Evolutionary conservation across 2,888 invertebrate genomes (phyloP).

Genomic region (Panzeria rudis): DNA sequence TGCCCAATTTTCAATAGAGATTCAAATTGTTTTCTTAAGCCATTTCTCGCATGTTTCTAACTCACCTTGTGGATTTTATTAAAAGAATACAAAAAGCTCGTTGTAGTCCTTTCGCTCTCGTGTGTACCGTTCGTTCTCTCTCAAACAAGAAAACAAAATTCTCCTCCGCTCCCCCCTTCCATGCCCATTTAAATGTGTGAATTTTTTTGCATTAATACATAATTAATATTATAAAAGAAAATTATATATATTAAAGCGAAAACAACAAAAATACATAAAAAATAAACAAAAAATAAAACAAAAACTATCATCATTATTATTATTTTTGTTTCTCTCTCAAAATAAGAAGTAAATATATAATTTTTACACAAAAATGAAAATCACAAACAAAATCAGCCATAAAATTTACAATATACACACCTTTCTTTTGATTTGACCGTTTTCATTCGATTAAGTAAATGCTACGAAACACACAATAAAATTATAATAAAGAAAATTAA

Average conservation of each 20-base stretch:
- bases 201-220: constrained; percentile 81
- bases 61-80: constrained; percentile 48
- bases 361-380: constrained; percentile 63
- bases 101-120: constrained; percentile 57
- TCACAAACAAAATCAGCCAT: constrained; percentile 69
- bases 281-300: constrained; percentile 53
- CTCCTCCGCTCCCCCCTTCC: constrained; percentile 53
- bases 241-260: constrained; percentile 76
- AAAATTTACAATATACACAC: constrained; percentile 54
- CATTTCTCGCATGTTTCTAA: constrained; percentile 10
- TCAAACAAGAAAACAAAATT: constrained; percentile 46
- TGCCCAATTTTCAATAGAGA: constrained; percentile 56
- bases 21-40: constrained; percentile 14
- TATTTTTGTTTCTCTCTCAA: constrained; percentile 24
- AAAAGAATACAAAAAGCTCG: constrained; percentile 50
- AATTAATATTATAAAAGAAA: constrained; percentile 81
- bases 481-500: constrained; percentile 69
- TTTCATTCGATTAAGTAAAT: constrained; percentile 68
- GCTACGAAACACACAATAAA: constrained; percentile 71
- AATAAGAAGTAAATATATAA: constrained; percentile 66
- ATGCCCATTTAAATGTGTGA: constrained; percentile 76
- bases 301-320: constrained; percentile 47
- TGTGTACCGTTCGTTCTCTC: constrained; percentile 47
- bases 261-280: constrained; percentile 74
- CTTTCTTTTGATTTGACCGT: constrained; percentile 48